These are phyloP conservation scores for Tapera naevia DNA, from an alignment of 2,797 vertebrate species.

Conservation along the genomic window DNA sequence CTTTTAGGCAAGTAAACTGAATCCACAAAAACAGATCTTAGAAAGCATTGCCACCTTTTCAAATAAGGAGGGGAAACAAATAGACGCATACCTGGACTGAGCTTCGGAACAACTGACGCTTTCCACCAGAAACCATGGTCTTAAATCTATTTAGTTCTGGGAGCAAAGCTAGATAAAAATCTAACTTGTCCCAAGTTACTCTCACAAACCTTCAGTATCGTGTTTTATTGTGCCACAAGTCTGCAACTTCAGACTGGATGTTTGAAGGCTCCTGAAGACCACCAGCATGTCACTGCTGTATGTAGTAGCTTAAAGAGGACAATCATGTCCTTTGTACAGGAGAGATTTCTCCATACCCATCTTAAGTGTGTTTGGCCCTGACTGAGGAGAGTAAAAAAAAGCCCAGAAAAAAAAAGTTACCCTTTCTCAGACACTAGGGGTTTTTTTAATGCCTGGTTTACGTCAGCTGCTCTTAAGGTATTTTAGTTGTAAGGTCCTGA, in stretches of 20 bases:
- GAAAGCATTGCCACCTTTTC: neutral
- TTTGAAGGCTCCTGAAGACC: neutral
- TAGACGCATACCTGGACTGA: neutral
- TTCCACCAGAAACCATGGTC: neutral
- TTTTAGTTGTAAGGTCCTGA: neutral
- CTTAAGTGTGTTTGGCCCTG: neutral
- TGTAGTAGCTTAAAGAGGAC: neutral
- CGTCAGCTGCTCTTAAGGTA: neutral
- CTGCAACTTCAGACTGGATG: neutral
- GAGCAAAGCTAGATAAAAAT: neutral
- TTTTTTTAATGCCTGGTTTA: neutral
- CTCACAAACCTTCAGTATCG: neutral
- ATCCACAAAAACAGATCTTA: neutral
- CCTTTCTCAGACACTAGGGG: neutral
- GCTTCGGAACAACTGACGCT: neutral
- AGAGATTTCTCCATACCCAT: neutral
- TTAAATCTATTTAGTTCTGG: neutral
- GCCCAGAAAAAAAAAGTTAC: neutral
- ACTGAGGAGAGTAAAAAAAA: neutral
- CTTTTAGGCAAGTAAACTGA: neutral
- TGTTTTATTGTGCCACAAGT: neutral
- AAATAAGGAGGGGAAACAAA: neutral
- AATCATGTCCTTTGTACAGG: neutral
- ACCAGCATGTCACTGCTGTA: neutral
- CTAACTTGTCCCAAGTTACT: neutral